Evolutionary conservation across 1,140 invertebrate genomes (phyloP).

Genomic region (Drosophila murphyi): DNA sequence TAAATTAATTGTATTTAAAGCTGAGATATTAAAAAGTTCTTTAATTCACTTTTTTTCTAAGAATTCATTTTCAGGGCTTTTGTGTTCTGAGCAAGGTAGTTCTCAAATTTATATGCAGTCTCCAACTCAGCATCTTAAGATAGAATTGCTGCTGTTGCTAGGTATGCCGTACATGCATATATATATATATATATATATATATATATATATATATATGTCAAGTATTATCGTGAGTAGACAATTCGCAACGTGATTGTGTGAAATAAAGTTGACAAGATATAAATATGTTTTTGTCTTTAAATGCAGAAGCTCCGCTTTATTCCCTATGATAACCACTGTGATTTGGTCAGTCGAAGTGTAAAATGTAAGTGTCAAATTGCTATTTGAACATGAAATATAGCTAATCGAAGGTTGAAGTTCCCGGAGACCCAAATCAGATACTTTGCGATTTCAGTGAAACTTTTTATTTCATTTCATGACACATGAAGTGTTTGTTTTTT

Average conservation of each 20-base stretch:
- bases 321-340: background rate
- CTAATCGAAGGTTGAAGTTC: conserved; percentile 23
- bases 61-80: too few species aligned
- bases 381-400: conserved; percentile 11
- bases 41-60: too few species aligned
- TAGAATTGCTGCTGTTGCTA: conserved; percentile 1
- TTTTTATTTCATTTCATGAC: conserved; percentile 76
- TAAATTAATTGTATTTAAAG: too few species aligned
- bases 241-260: conserved; percentile 32
- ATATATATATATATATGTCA: too few species aligned
- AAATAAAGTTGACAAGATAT: conserved; percentile 36
- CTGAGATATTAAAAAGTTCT: too few species aligned
- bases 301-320: background rate
- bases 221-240: conserved; percentile 46
- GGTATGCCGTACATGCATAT: too few species aligned
- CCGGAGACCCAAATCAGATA: conserved; percentile 1
- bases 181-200: too few species aligned
- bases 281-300: conserved; percentile 29
- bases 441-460: conserved; percentile 67
- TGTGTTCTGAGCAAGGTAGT: too few species aligned
- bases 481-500: conserved; percentile 54
- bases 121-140: too few species aligned
- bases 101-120: too few species aligned
- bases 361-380: conserved; percentile 1
- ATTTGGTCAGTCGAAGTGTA: background rate